Percentiles rank a stretch among this genome's conserved stretches.
Evolutionary conservation across 1,140 invertebrate genomes (phyloP).

Genomic region (Ctenoplectra terminalis): DNA sequence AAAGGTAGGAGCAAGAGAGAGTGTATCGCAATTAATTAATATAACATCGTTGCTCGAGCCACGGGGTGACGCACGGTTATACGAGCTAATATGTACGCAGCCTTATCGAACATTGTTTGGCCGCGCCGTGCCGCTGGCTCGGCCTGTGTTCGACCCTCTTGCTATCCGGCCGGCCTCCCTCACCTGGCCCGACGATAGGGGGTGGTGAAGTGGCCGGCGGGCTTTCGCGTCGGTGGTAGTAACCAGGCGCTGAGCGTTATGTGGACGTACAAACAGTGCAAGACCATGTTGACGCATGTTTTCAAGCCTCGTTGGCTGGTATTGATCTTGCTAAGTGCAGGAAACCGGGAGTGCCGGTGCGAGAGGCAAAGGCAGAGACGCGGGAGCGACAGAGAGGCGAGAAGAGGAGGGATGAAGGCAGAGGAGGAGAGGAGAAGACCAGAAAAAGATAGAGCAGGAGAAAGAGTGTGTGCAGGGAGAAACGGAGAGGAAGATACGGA

Average conservation of each 20-base stretch:
- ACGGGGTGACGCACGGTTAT: conserved; percentile 66
- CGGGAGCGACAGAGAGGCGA: conserved; percentile 27
- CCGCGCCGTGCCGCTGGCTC: conserved; percentile 64
- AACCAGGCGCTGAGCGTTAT: conserved; percentile 79
- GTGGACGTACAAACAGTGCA: conserved; percentile 83
- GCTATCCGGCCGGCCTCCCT: conserved; percentile 51
- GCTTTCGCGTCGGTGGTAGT: conserved; percentile 64
- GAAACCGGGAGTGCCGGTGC: conserved; percentile 77
- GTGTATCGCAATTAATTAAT: conserved; percentile 67
- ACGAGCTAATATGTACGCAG: conserved; percentile 80
- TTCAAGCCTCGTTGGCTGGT: conserved; percentile 84
- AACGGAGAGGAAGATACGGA: conserved; percentile 22
- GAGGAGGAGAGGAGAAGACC: conserved; percentile 11
- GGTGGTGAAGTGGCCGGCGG: conserved; percentile 71
- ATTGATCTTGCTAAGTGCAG: conserved; percentile 85
- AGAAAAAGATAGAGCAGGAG: background rate
- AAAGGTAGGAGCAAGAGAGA: too few species aligned
- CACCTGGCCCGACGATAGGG: conserved; percentile 55
- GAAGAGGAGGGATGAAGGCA: background rate
- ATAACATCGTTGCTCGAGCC: conserved; percentile 66
- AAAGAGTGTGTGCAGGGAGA: background rate
- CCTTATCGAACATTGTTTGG: conserved; percentile 82
- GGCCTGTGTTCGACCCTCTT: conserved; percentile 40
- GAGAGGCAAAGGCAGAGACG: conserved; percentile 55
- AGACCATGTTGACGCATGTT: conserved; percentile 84